These are phyloP conservation scores for Turritopsis dohrnii DNA, from an alignment of 30 jellyfish, hydroid and myxozoan species.

Conservation along the genomic window DNA sequence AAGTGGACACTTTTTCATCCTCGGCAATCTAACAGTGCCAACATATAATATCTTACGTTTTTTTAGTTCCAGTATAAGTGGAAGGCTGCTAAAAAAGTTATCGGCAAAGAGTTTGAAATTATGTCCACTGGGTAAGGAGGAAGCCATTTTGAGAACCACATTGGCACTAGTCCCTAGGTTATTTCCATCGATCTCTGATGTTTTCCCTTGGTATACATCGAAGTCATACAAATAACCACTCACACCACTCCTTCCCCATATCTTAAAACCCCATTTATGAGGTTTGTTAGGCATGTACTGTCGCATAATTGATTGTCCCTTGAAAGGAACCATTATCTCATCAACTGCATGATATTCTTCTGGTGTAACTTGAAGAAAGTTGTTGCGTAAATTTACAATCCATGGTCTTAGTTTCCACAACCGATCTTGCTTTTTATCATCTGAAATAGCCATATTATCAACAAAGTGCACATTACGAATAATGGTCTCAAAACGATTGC, in stretches of 20 bases:
- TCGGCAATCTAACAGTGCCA: slow-evolving; percentile 20
- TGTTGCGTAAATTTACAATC: no score
- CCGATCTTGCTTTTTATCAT: slow-evolving; percentile 17
- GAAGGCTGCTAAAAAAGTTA: no score
- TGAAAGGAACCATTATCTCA: no score
- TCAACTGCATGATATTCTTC: no score
- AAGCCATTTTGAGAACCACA: slow-evolving; percentile 26
- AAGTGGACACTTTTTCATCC: slow-evolving; percentile 20
- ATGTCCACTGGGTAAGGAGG: slow-evolving; percentile 32
- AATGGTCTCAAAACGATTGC: slow-evolving; percentile 25
- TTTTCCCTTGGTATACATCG: slow-evolving; percentile 40
- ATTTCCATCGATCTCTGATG: no score
- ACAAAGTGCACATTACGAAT: slow-evolving; percentile 30
- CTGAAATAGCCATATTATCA: slow-evolving; percentile 19
- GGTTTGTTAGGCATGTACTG: slow-evolving; percentile 35
- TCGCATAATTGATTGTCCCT: no score
- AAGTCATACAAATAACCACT: slow-evolving; percentile 28
- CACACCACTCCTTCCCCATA: slow-evolving; percentile 19
- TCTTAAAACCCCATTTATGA: slow-evolving; percentile 20
- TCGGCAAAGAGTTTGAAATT: slow-evolving; percentile 35
- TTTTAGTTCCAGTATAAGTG: no score
- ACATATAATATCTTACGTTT: slow-evolving; percentile 4
- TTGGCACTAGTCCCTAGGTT: no score
- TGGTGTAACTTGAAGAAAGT: no score
- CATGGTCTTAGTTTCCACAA: no score